A percentile compares a stretch with the other conserved stretches of the same genome.
These are phyloP conservation scores for Cinclus cinclus DNA, from an alignment of 2,113 vertebrate genomes.

Conservation along the genomic window DNA sequence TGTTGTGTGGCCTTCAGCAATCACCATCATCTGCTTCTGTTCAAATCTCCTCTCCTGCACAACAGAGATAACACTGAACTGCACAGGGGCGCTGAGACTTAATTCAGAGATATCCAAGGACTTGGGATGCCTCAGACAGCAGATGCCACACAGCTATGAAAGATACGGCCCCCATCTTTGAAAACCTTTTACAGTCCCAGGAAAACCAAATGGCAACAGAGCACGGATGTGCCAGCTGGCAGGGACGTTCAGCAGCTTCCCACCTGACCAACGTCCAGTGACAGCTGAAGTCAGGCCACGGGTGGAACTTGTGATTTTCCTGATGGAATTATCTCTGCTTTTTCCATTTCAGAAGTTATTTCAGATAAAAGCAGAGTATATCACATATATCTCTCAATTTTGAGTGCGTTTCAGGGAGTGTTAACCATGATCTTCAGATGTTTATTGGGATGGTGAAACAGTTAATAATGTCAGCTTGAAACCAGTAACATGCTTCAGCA, in stretches of 20 bases:
- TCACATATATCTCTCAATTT: background rate
- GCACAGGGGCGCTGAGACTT: background rate
- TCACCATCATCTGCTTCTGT: background rate
- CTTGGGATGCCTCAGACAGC: accelerated
- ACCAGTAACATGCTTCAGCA: background rate
- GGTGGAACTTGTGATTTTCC: background rate
- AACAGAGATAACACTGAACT: background rate
- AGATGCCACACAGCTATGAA: accelerated
- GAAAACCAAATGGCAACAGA: background rate
- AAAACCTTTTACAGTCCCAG: background rate
- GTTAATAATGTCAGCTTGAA: background rate
- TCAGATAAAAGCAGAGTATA: background rate
- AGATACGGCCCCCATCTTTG: background rate
- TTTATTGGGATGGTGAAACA: background rate
- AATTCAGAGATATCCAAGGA: background rate
- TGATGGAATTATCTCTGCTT: background rate
- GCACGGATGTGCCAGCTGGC: accelerated
- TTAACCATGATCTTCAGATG: background rate
- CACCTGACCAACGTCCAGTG: accelerated
- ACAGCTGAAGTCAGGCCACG: background rate
- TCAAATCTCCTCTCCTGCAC: background rate
- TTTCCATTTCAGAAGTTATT: background rate
- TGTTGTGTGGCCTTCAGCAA: background rate
- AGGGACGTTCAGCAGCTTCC: background rate
- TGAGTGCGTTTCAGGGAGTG: background rate